These are phyloP conservation scores for Rhizomys pruinosus DNA, from an alignment of 2,113 vertebrate species.

Conservation along the genomic window DNA sequence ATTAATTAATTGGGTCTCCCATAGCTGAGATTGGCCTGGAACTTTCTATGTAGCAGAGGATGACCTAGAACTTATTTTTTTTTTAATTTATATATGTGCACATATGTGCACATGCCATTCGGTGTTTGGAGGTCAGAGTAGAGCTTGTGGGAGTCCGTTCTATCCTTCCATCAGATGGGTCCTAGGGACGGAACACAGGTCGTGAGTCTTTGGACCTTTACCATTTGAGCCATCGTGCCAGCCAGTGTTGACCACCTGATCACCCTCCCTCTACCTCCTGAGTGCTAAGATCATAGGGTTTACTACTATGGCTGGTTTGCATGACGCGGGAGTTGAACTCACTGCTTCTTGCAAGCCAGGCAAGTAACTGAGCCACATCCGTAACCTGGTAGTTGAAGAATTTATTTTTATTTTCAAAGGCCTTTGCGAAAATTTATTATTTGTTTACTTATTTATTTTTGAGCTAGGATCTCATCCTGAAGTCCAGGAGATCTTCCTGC, in stretches of 20 bases:
- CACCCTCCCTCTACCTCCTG: not conserved
- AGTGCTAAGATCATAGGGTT: not conserved
- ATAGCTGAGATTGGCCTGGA: not conserved
- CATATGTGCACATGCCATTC: not conserved
- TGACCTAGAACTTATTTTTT: not conserved
- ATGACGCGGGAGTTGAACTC: not conserved
- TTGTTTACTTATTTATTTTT: not conserved
- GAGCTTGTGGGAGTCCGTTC: not conserved
- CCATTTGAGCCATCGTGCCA: not conserved
- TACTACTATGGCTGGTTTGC: not conserved
- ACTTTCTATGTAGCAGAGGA: not conserved
- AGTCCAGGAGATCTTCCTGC: not conserved
- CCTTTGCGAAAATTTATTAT: not conserved
- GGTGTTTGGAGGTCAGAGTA: not conserved
- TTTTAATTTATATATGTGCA: too few relatives aligned
- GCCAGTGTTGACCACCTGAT: not conserved
- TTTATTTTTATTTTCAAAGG: not conserved
- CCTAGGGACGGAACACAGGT: not conserved
- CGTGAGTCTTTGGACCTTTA: not conserved
- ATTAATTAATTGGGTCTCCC: too few relatives aligned
- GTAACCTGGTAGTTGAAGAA: not conserved
- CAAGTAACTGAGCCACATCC: not conserved
- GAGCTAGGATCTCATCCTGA: not conserved
- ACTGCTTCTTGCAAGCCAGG: not conserved
- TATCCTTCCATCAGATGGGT: not conserved